These are phyloP conservation scores for Mechanitis mazaeus DNA, from an alignment of 2,888 invertebrate species.

Conservation along the genomic window DNA sequence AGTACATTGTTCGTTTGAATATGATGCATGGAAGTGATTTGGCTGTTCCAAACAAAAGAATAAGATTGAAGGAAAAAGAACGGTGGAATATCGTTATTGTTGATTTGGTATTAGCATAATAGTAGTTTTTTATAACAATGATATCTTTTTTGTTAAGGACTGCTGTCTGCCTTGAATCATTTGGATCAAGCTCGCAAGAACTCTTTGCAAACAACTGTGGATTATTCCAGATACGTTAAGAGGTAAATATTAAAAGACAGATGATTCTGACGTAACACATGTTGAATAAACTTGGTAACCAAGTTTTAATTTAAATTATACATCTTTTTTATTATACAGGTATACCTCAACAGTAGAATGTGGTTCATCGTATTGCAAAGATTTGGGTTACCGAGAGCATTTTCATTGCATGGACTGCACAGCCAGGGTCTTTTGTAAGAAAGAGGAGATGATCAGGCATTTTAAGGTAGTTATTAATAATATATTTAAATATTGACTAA, in stretches of 20 bases:
- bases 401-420: conserved; percentile 90
- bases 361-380: conserved; percentile 89
- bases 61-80: conserved; percentile 67
- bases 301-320: neutral
- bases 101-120: conserved; percentile 65
- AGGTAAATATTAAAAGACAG: conserved; percentile 58
- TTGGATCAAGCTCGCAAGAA: conserved; percentile 73
- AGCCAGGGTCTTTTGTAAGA: conserved; percentile 94
- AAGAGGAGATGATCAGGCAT: conserved; percentile 99
- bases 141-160: conserved; percentile 55
- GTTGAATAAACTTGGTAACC: neutral
- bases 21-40: conserved; percentile 73
- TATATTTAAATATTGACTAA: no score
- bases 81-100: conserved; percentile 61
- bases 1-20: conserved; percentile 65
- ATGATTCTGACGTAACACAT: neutral
- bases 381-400: conserved; percentile 93
- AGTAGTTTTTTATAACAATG: conserved; percentile 39
- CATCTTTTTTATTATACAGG: conserved; percentile 37
- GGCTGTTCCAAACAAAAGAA: conserved; percentile 73
- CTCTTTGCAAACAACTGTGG: conserved; percentile 82
- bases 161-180: conserved; percentile 69
- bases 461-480: conserved; percentile 77
- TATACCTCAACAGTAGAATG: conserved; percentile 89
- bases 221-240: conserved; percentile 93